Base-by-base conservation (phyloP, 2,888 invertebrate genomes). In the Drosophila nr. fundita region DNA sequence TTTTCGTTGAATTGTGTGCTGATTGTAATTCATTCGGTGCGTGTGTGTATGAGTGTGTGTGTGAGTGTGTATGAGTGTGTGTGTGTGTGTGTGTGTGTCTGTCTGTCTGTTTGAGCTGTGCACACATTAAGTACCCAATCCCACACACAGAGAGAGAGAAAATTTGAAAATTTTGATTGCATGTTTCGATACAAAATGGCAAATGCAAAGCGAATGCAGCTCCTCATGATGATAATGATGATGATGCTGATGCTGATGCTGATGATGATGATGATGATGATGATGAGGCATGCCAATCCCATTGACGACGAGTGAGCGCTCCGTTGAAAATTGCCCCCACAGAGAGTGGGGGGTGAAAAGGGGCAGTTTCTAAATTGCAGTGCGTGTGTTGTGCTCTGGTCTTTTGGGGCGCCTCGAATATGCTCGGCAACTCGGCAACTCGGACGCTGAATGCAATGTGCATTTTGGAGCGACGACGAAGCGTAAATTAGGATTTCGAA, bases 401-500 rank as follows among this genome's bases (percentile, higher is more conserved):
- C 68, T 86, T 78, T 75, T 67, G 80, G 78, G 45, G 8, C 45
- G 15, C 13, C 45, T 45, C 45, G 21, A 45, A 68, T 62, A 45
- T 45, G 45, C 7, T 45, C 45, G 45, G 45, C 45, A 13, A 45
- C 21, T 45, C 45, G 50, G 18, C 27, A 29, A 61, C 75, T 75
- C 64, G 83, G 68, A 72, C 86, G 67, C 74, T 83, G 82, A 79
- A 36, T 84, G 86, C 89, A 91, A 90, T 89, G 90, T 91, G 91
- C 92, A 91, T 92, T 91, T 92, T 86, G 87, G 87, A 84, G 85
- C 91, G 89, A 78, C 90, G 91, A 78, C 90, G 92, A 90, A 92
- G 92, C 92, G 92, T 92, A 92, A 92, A 92, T 92, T 92, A 92
- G 92, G 92, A 92, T 92, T 92, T 92, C 92, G 55, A 91, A 92